phyloP scores from a whole-genome alignment of 2,888 invertebrate species.

The Emmelina monodactyla region DNA sequence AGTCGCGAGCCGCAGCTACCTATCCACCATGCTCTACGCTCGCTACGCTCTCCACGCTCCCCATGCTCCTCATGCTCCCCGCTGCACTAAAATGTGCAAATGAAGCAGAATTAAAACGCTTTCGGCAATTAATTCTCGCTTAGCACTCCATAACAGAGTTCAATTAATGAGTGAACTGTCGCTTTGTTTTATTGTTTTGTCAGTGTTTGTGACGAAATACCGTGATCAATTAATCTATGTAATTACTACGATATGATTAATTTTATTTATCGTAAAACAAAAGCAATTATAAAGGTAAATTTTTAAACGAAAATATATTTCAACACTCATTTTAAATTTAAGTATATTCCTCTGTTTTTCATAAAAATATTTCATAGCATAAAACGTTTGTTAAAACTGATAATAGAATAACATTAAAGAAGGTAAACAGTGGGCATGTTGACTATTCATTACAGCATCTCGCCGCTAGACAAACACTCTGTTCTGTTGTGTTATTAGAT shows the following conservation, averaged over 20 bases:
- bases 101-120: slow-evolving; percentile 22
- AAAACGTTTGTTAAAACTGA: background rate
- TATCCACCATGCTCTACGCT: slow-evolving; percentile 12
- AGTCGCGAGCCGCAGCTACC: slow-evolving; percentile 43
- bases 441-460: slow-evolving; percentile 59
- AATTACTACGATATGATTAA: too few species aligned
- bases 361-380: background rate
- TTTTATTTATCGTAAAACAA: too few species aligned
- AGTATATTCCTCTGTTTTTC: background rate
- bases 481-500: slow-evolving; percentile 48
- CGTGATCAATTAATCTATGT: too few species aligned
- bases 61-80: slow-evolving; percentile 15
- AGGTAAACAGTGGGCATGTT: slow-evolving; percentile 26
- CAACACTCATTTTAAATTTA: background rate
- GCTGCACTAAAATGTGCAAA: slow-evolving; percentile 16
- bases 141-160: slow-evolving; percentile 21
- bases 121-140: slow-evolving; percentile 32
- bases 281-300: too few species aligned
- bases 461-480: slow-evolving; percentile 47
- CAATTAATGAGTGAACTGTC: background rate
- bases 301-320: background rate
- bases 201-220: background rate
- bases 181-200: background rate
- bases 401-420: background rate
- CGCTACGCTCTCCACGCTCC: slow-evolving; percentile 14